Evolutionary conservation across 2,888 invertebrate species (phyloP), one percentile per base, ranked within the genome.

Genomic region (Cataglyphis altisquamis): DNA sequence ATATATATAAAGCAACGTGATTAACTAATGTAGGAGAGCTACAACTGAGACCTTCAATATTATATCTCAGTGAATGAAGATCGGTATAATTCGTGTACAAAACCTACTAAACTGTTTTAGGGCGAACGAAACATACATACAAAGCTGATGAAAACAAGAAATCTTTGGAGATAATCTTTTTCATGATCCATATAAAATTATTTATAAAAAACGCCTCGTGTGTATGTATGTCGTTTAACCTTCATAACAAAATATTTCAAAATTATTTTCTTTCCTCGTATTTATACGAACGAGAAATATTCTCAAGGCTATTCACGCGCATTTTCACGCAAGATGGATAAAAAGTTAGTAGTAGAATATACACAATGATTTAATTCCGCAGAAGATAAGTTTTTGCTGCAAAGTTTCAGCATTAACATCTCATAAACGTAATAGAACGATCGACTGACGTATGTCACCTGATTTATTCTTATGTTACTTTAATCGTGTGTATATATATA

Each of bases 1-100:
- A 9, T 39, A 25, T 18, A 18, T 25, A 8, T n/a, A n/a, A 21
- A 41, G 36, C 25, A 18, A 15, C 78, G 0, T 15, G 77, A 18
- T 15, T 25, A 1, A 6, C 32, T 6, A 36, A 25, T 32, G n/a
- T 18, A 48, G 48, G 25, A 10, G 57, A 12, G 21, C 72, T 67
- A 70, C 70, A 70, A 90, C 90, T 84, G 90, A 90, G 90, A 89
- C 90, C 87, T 89, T 86, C 67, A 70, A 82, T 66, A 62, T 84
- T 82, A 83, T 90, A 86, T 90, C 90, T 90, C 89, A 86, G 90
- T 90, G 81, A 67, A 67, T 68, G 82, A 60, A 48, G 60, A 82
- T 63, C 82, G 68, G 62, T 64, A 73, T 25, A 18, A 63, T 63
- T 48, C 55, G 32, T 55, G 18, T 52, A 21, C 25, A 32, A 55